These are phyloP conservation scores for Bombus vancouverensis DNA, from an alignment of 1,140 invertebrate species.

Conservation along the genomic window DNA sequence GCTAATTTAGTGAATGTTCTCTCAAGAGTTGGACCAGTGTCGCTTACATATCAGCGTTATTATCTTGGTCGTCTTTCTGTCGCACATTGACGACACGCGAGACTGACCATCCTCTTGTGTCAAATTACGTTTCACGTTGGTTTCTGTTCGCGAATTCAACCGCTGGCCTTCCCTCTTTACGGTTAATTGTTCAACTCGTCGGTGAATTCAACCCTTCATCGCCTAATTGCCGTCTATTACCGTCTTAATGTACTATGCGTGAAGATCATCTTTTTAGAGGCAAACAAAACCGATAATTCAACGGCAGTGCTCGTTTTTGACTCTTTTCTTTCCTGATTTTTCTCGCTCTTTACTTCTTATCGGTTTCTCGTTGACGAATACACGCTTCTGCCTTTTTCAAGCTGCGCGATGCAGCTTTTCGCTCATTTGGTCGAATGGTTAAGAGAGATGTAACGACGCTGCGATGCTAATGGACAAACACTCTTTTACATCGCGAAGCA, in stretches of 20 bases:
- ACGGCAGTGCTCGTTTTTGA: not conserved
- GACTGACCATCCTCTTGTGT: constrained; percentile 15
- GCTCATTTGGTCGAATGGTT: not conserved
- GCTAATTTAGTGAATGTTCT: constrained; percentile 19
- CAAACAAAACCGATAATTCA: not conserved
- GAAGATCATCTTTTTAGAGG: not conserved
- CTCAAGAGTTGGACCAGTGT: not conserved
- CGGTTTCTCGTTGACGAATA: not conserved
- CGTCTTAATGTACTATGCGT: constrained; percentile 37
- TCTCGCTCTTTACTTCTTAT: not conserved
- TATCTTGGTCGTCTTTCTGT: not conserved
- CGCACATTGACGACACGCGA: not conserved
- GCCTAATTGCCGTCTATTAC: constrained; percentile 57
- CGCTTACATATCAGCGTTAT: constrained; percentile 8
- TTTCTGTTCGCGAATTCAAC: not conserved
- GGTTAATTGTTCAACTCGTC: constrained; percentile 47
- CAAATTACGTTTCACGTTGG: constrained; percentile 32
- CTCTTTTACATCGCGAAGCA: not conserved
- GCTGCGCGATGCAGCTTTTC: too few species aligned
- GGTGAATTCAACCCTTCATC: constrained; percentile 21
- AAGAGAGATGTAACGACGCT: constrained; percentile 1
- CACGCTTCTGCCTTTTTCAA: not conserved
- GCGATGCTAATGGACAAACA: constrained; percentile 20
- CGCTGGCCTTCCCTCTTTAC: not conserved
- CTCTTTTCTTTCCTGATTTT: too few species aligned